Base-by-base conservation (phyloP, 2,888 invertebrate genomes). In the Dicyrtomina minuta region DNA sequence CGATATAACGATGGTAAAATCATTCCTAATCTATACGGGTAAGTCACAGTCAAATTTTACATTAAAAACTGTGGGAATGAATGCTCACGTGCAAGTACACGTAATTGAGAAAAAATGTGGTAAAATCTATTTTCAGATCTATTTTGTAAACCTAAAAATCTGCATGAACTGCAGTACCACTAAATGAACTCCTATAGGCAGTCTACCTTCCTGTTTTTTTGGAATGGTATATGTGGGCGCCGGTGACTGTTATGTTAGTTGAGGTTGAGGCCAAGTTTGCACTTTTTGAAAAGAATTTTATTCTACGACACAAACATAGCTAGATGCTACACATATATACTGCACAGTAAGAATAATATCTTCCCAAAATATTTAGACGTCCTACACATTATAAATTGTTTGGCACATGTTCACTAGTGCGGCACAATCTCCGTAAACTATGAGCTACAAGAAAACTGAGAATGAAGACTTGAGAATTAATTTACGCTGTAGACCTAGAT, bases 121-220 rank as follows among this genome's bases (percentile, higher is more conserved):
- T 2, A 53, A 51, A 46, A 61, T 61, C 61, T 61, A 61, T 61
- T 61, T 61, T 61, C 46, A 61, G 61, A 43, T 56, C 26, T 33
- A 17, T 22, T 53, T 46, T 33, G 33, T 33, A 33, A 33, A 33
- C 33, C 33, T 6, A 49, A 12, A 51, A 6, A 20, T 12, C 13
- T 55, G 27, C 22, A 8, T 10, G 20, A 51, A 51, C 17, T 51
- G 10, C 27, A 27, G 3, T 55, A 13, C 1, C 26, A 26, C 24
- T 15, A 55, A 55, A 55, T 55, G 51, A 55, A 26, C 26, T 55
- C 27, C 17, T 17, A n/a, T 22, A 51, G 51, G 1, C 17, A 17
- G n/a, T 27, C 22, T 55, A 55, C 24, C 55, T 55, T 20, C 55
- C 55, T 55, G 26, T 15, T 27, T 22, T 55, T 55, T 55, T 22